Evolutionary conservation across 2,797 vertebrate genomes (phyloP), one percentile per base, ranked within the genome.

Genomic region (Jordanella pulchra): DNA sequence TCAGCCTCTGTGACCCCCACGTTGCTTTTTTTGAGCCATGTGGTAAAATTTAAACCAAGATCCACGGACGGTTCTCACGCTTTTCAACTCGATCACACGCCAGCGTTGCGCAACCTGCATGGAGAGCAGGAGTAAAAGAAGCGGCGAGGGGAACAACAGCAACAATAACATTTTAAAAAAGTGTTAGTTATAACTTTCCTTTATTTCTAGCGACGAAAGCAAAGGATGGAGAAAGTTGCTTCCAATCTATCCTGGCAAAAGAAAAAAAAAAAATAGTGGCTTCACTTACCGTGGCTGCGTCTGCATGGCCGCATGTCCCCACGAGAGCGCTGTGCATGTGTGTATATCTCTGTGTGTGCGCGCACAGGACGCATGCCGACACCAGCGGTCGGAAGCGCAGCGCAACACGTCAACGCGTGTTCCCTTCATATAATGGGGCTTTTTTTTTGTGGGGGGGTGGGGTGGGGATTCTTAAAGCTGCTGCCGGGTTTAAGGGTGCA

Each of bases 401-500:
- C 85, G 86, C 87, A 86, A 90, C 87, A 87, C 86, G 90, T 91
- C 88, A 89, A 90, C 86, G 86, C 86, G 83, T 66, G 86, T 83
- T 85, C 85, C 79, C 71, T 89, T 83, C 83, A 82, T 86, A 90
- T 89, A 83, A 89, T 87, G 79, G 84, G 39, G 15, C 42, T 23
- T 42, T n/a, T n/a, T n/a, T n/a, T n/a, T n/a, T 7, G 42, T 2
- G 55, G 21, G 67, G 15, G 27, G 44, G 7, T 27, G 21, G 45
- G 18, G 27, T 4, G 54, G 73, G 79, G 77, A 60, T 82, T 82
- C 78, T 86, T 88, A 77, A 53, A 81, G 84, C 86, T 83, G 85
- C 83, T 71, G 80, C 73, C 65, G 68, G 70, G 27, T 51, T 66
- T 32, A 61, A 69, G 5, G 83, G 76, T 78, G 80, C 79, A 73